Evolutionary conservation across 2,797 vertebrate genomes (phyloP).

Genomic region (Sciurus carolinensis): DNA sequence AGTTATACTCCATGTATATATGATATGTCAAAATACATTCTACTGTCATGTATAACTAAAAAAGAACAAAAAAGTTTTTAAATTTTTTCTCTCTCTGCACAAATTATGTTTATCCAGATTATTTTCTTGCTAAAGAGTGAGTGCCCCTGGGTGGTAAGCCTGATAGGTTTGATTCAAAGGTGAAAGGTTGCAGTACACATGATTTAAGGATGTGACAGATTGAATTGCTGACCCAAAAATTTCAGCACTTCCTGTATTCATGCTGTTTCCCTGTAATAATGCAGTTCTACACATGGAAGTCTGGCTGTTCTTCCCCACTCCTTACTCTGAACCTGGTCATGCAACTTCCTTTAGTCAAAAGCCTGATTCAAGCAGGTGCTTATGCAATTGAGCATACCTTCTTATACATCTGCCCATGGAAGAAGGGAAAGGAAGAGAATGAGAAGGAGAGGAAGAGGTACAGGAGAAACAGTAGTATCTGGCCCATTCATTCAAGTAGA

Average conservation of each 20-base stretch:
- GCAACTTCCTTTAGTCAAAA: neutral
- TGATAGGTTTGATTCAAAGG: neutral
- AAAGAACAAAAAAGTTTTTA: too few species aligned
- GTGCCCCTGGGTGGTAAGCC: neutral
- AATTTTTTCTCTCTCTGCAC: neutral
- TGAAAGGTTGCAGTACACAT: neutral
- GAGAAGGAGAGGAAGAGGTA: rapidly evolving
- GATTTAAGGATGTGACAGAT: neutral
- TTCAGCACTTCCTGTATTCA: neutral
- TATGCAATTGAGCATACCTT: neutral
- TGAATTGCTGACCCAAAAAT: neutral
- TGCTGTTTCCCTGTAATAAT: neutral
- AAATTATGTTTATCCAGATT: neutral
- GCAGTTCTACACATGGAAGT: neutral
- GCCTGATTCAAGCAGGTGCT: neutral
- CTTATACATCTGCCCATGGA: neutral
- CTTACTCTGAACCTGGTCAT: neutral
- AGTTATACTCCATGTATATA: too few species aligned
- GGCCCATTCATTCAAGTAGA: neutral
- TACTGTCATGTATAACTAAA: too few species aligned
- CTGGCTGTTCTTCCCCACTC: neutral
- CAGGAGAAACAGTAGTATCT: neutral
- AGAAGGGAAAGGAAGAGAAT: too few species aligned
- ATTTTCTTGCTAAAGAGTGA: neutral
- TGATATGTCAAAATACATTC: too few species aligned